Evolutionary conservation across 2,113 vertebrate species (phyloP).

Genomic region (Chaenocephalus aceratus): DNA sequence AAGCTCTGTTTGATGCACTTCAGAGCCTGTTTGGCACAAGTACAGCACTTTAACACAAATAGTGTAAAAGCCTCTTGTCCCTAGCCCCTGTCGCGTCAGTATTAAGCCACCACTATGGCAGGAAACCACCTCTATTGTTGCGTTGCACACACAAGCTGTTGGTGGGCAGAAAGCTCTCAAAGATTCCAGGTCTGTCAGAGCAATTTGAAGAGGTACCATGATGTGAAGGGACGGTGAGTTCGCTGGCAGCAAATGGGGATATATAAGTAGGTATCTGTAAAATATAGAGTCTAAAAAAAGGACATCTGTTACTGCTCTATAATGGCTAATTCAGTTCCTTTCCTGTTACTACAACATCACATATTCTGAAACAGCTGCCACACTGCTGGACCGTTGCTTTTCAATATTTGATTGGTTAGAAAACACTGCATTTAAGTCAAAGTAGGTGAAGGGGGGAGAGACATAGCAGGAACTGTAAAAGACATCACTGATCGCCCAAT

Average conservation of each 20-base stretch:
- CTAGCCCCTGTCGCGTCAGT: not conserved
- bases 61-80: not conserved
- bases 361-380: conserved; percentile 43
- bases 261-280: conserved; percentile 20
- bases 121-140: conserved; percentile 31
- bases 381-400: conserved; percentile 28
- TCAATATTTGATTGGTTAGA: conserved; percentile 32
- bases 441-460: not conserved
- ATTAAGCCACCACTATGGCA: conserved; percentile 19
- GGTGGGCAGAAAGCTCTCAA: conserved; percentile 16
- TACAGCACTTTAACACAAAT: conserved; percentile 4
- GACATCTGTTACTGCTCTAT: conserved; percentile 33
- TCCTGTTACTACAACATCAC: conserved; percentile 7
- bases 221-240: conserved; percentile 17
- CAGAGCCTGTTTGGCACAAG: conserved; percentile 5
- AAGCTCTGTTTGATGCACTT: not conserved
- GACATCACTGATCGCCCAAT: not conserved
- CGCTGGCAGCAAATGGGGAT: conserved; percentile 32
- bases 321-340: conserved; percentile 36
- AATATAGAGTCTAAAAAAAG: conserved; percentile 28
- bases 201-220: conserved; percentile 30
- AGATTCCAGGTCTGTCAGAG: conserved; percentile 33
- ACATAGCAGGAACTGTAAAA: not conserved
- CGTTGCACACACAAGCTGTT: conserved; percentile 34
- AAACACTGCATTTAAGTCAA: conserved; percentile 15